phyloP scores from a whole-genome alignment of 2,797 vertebrate species.

The Pseudochirops cupreus region DNA sequence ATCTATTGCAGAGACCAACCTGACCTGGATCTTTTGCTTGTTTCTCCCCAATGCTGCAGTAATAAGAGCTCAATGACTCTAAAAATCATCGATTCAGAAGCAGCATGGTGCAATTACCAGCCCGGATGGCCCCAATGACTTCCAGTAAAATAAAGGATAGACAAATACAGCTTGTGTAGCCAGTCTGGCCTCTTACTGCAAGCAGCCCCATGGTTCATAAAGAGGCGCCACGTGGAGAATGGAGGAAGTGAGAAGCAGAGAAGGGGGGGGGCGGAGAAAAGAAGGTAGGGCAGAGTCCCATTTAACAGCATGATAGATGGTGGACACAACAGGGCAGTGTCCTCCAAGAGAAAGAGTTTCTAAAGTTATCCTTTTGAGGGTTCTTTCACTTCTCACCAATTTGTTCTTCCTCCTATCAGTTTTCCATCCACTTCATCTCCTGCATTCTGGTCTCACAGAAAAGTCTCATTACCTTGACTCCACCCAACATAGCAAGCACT shows the following conservation, averaged over 20 bases:
- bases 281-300: neutral
- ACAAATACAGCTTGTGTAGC: constrained; percentile 72
- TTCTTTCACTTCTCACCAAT: neutral
- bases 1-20: constrained; percentile 70
- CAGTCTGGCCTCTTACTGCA: constrained; percentile 59
- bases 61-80: constrained; percentile 83
- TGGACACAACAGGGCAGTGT: neutral
- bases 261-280: neutral
- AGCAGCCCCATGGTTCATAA: constrained; percentile 53
- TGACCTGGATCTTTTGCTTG: constrained; percentile 81
- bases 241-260: neutral
- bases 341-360: neutral
- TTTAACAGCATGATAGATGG: neutral
- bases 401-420: neutral
- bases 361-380: neutral
- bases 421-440: neutral
- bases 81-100: constrained; percentile 85
- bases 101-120: constrained; percentile 83
- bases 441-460: neutral
- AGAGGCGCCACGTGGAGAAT: neutral
- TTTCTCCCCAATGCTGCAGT: constrained; percentile 75
- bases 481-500: neutral
- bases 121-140: constrained; percentile 75
- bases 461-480: neutral
- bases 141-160: constrained; percentile 82